Percentiles rank a stretch among this genome's conserved stretches.
Conservation (phyloP, 2,888 invertebrate genomes). For the Melikaiella ostensackeni region DNA sequence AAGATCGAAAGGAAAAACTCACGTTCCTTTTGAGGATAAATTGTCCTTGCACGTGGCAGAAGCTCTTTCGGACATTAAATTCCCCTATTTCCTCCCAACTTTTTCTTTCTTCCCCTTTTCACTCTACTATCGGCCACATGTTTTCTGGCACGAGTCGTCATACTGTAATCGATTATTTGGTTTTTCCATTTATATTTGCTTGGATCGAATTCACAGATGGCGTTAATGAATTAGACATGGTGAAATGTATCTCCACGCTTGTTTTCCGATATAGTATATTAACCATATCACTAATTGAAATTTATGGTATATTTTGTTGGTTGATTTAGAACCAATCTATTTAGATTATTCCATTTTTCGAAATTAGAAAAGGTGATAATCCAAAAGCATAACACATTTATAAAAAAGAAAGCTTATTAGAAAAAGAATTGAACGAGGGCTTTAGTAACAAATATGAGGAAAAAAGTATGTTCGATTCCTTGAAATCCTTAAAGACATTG, state of each 20-base stretch:
- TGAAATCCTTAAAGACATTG: too few relatives aligned
- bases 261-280: background rate
- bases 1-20: too few relatives aligned
- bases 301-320: background rate
- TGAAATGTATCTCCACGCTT: background rate
- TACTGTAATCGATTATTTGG: conserved; percentile 1
- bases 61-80: conserved; percentile 10
- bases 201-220: conserved; percentile 2
- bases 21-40: too few relatives aligned
- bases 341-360: too few relatives aligned
- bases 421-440: too few relatives aligned
- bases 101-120: background rate
- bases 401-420: too few relatives aligned
- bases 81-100: background rate
- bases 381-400: too few relatives aligned
- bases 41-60: background rate
- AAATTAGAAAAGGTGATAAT: too few relatives aligned
- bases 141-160: conserved; percentile 1
- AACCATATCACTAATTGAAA: background rate
- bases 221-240: background rate
- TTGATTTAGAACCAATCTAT: too few relatives aligned
- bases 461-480: too few relatives aligned
- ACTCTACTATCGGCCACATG: background rate
- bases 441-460: too few relatives aligned
- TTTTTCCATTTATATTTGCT: background rate